Evolutionary conservation across 2,888 invertebrate genomes (phyloP).

Genomic region (Latheticus oryzae): DNA sequence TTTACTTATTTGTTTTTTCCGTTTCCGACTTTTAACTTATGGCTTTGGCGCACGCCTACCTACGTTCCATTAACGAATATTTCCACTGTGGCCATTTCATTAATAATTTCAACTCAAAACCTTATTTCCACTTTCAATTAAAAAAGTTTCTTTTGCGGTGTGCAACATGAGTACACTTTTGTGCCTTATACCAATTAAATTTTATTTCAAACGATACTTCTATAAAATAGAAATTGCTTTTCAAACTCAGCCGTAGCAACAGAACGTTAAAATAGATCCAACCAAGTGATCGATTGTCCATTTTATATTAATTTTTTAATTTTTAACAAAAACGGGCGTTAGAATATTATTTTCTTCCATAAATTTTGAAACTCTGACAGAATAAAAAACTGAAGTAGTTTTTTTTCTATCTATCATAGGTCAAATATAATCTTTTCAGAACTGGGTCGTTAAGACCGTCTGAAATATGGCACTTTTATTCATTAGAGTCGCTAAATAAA

Average conservation of each 20-base stretch:
- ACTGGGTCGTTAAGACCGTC: slow-evolving; percentile 23
- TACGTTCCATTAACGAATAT: slow-evolving; percentile 1
- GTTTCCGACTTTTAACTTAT: slow-evolving; percentile 53
- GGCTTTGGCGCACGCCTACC: slow-evolving; percentile 54
- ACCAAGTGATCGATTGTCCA: too few relatives aligned
- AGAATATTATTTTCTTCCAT: too few relatives aligned
- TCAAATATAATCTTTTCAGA: slow-evolving; percentile 27
- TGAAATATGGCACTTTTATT: slow-evolving; percentile 34
- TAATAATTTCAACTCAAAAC: slow-evolving; percentile 17
- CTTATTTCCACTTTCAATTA: slow-evolving; percentile 26
- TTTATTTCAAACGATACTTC: slow-evolving; percentile 13
- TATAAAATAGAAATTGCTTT: too few relatives aligned
- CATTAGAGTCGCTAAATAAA: slow-evolving; percentile 39
- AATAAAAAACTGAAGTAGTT: too few relatives aligned
- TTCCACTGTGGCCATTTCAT: slow-evolving; percentile 10
- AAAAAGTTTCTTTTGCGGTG: slow-evolving; percentile 18
- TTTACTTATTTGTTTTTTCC: slow-evolving; percentile 57
- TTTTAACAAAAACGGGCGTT: too few relatives aligned
- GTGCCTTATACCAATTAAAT: slow-evolving; percentile 18
- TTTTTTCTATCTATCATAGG: slow-evolving; percentile 3
- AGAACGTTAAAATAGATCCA: too few relatives aligned
- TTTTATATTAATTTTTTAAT: too few relatives aligned
- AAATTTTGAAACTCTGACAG: too few relatives aligned
- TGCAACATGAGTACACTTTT: slow-evolving; percentile 13
- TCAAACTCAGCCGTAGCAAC: too few relatives aligned